Percentiles rank a stretch among this genome's conserved stretches.
Evolutionary conservation across 2,797 vertebrate genomes (phyloP).

Genomic region (Brachyalestes nurse): DNA sequence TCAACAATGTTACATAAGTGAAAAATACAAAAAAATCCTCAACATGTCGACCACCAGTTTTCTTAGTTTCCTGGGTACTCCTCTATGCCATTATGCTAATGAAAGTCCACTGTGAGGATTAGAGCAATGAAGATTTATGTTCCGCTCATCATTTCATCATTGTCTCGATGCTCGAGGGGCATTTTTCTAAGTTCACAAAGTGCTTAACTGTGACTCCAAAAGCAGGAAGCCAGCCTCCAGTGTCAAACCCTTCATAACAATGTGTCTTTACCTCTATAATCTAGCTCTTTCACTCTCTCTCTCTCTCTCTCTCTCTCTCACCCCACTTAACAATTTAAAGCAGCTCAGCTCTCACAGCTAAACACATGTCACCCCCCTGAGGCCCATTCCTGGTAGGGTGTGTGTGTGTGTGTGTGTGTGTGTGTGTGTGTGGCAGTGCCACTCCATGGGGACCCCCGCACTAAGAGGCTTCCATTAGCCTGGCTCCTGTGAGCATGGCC

Average conservation of each 20-base stretch:
- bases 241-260: slow-evolving; percentile 28
- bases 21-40: background rate
- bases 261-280: slow-evolving; percentile 4
- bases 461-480: slow-evolving; percentile 53
- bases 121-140: slow-evolving; percentile 37
- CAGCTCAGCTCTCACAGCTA: slow-evolving; percentile 35
- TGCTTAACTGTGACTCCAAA: slow-evolving; percentile 36
- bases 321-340: slow-evolving; percentile 44
- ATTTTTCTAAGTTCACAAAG: slow-evolving; percentile 19
- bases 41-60: slow-evolving; percentile 9
- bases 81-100: slow-evolving; percentile 46
- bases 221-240: background rate
- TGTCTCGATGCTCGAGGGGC: slow-evolving; percentile 6
- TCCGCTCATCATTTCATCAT: slow-evolving; percentile 27
- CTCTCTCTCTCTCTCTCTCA: slow-evolving; percentile 34
- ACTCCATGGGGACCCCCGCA: slow-evolving; percentile 15
- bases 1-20: background rate
- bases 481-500: slow-evolving; percentile 44
- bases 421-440: background rate
- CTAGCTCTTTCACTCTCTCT: background rate
- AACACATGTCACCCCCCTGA: slow-evolving; percentile 37
- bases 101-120: slow-evolving; percentile 44
- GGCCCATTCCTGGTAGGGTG: slow-evolving; percentile 20
- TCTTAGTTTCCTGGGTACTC: slow-evolving; percentile 31
- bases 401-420: slow-evolving; percentile 2